These are phyloP conservation scores for Hiodon tergisus DNA, from an alignment of 2,113 vertebrate genomes.

Conservation along the genomic window DNA sequence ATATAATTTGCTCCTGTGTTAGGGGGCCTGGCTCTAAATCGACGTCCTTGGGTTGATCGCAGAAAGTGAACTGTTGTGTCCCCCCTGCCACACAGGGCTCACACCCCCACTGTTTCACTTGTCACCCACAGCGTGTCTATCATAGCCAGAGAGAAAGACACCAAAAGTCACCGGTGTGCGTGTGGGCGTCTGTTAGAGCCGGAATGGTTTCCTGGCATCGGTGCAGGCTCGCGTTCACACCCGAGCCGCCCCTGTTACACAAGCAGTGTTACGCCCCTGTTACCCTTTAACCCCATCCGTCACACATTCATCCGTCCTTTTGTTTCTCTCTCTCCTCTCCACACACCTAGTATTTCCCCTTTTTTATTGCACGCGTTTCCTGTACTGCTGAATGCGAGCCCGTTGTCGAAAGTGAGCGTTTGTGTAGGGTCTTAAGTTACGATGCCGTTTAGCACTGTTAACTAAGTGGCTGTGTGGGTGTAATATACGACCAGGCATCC, in stretches of 20 bases:
- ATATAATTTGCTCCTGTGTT: neutral
- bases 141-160: conserved; percentile 19
- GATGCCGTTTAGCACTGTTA: too few relatives aligned
- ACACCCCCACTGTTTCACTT: conserved; percentile 24
- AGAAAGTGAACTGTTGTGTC: neutral
- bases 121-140: conserved; percentile 22
- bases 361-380: too few relatives aligned
- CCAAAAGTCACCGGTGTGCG: conserved; percentile 30
- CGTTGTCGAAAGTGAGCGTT: too few relatives aligned
- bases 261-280: neutral
- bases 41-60: neutral
- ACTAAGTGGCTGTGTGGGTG: too few relatives aligned
- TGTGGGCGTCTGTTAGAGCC: conserved; percentile 35
- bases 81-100: conserved; percentile 20
- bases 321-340: neutral
- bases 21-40: neutral
- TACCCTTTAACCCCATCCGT: neutral
- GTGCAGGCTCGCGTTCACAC: neutral
- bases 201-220: conserved; percentile 25
- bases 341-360: neutral
- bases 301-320: neutral
- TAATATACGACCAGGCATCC: too few relatives aligned
- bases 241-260: neutral
- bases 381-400: too few relatives aligned
- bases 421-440: too few relatives aligned